phyloP scores from a whole-genome alignment of 1,140 invertebrate genomes.

The Grapholita molesta region DNA sequence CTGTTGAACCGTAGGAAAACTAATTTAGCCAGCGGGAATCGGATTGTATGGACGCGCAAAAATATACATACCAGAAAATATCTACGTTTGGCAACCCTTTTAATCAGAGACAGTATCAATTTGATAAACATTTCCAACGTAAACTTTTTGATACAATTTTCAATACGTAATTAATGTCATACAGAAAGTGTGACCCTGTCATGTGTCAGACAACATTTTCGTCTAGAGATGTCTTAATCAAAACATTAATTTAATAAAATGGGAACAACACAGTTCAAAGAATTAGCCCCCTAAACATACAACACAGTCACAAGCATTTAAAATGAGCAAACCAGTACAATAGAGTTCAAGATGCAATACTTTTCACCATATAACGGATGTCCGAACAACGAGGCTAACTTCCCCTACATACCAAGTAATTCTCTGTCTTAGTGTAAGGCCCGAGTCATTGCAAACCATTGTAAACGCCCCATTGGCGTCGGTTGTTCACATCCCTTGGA shows the following conservation, averaged over 20 bases:
- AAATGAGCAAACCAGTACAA: constrained; percentile 1
- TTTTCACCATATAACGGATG: constrained; percentile 33
- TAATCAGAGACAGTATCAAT: too few relatives aligned
- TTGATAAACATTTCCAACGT: too few relatives aligned
- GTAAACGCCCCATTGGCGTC: too few relatives aligned
- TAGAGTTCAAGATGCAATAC: constrained; percentile 37
- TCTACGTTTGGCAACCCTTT: too few relatives aligned
- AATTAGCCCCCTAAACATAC: not conserved
- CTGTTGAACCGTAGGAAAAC: too few relatives aligned
- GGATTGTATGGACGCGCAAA: too few relatives aligned
- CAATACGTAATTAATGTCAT: not conserved
- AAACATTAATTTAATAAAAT: constrained; percentile 9
- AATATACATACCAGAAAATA: too few relatives aligned
- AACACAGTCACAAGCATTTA: not conserved
- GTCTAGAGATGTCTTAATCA: not conserved
- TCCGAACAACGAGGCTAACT: constrained; percentile 26
- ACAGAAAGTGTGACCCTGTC: not conserved
- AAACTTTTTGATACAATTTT: not conserved
- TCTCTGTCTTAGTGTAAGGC: too few relatives aligned
- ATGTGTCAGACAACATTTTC: not conserved
- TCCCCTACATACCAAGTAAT: constrained; percentile 23
- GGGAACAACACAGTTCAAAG: not conserved
- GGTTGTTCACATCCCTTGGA: too few relatives aligned
- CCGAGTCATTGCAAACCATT: too few relatives aligned
- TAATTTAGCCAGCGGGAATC: too few relatives aligned